These are phyloP conservation scores for Drosophila nr. medialis DNA, from an alignment of 2,888 invertebrate species.

Conservation along the genomic window DNA sequence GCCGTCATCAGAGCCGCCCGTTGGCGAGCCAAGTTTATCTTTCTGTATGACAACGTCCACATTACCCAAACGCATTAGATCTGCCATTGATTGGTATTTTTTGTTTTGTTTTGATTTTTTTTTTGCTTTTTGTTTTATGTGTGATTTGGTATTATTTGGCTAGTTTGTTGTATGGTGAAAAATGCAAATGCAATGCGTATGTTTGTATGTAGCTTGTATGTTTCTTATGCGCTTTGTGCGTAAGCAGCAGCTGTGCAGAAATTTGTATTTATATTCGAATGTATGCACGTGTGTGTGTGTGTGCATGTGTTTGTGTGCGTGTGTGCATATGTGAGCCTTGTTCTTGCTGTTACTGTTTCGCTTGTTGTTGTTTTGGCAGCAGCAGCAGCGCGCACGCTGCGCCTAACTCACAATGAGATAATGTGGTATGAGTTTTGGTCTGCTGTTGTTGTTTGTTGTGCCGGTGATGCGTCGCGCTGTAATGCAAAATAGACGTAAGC, in stretches of 20 bases:
- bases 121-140: constrained; percentile 19
- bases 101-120: constrained; percentile 35
- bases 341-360: constrained; percentile 26
- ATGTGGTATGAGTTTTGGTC: constrained; percentile 38
- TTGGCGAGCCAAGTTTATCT: constrained; percentile 92
- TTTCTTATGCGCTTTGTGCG: constrained; percentile 30
- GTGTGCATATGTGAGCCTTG: constrained; percentile 32
- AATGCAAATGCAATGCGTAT: constrained; percentile 49
- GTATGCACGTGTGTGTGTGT: constrained; percentile 10
- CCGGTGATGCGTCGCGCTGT: constrained; percentile 56
- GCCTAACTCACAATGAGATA: constrained; percentile 53
- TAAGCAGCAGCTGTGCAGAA: constrained; percentile 53
- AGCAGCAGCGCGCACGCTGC: constrained; percentile 53
- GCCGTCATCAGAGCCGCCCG: constrained; percentile 94
- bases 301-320: neutral
- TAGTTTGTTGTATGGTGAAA: constrained; percentile 34
- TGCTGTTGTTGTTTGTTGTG: constrained; percentile 33
- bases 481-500: constrained; percentile 57
- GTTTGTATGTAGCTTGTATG: constrained; percentile 23
- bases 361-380: constrained; percentile 33
- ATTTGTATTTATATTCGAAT: constrained; percentile 15
- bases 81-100: constrained; percentile 86
- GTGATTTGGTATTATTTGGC: constrained; percentile 57
- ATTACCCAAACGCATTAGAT: constrained; percentile 89
- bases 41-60: constrained; percentile 88